phyloP scores from a whole-genome alignment of 2,888 invertebrate genomes.

The Drosophila prostipennis region DNA sequence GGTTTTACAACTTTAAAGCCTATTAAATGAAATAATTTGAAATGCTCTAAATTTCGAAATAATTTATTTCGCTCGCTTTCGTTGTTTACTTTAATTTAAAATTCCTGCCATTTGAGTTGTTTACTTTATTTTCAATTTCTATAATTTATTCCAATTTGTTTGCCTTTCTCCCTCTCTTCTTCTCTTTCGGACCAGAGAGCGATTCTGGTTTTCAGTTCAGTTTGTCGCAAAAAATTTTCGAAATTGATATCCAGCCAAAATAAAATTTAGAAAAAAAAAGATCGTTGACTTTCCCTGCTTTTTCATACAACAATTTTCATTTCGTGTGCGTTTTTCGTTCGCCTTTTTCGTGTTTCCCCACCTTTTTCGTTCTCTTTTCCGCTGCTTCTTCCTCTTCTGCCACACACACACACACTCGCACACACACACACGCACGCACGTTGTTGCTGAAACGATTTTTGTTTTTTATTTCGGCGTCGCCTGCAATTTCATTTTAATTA shows the following conservation, averaged over 20 bases:
- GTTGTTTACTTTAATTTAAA: constrained; percentile 9
- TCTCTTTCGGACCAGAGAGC: not conserved
- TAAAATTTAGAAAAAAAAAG: not conserved
- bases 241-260: not conserved
- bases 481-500: constrained; percentile 32
- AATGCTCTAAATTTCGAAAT: too few relatives aligned
- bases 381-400: constrained; percentile 42
- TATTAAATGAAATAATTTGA: too few relatives aligned
- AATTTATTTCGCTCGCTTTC: not conserved
- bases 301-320: constrained; percentile 38
- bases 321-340: constrained; percentile 18
- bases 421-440: constrained; percentile 55
- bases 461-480: constrained; percentile 63
- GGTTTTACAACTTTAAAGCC: too few relatives aligned
- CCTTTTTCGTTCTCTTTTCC: constrained; percentile 28
- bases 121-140: constrained; percentile 19
- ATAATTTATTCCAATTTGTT: constrained; percentile 36
- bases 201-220: not conserved
- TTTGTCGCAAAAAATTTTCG: not conserved
- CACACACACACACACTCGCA: constrained; percentile 9
- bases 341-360: constrained; percentile 27
- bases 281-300: constrained; percentile 39
- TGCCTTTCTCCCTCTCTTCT: constrained; percentile 7
- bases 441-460: constrained; percentile 66
- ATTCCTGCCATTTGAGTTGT: constrained; percentile 5